Conservation (phyloP, 2,888 invertebrate genomes). For the Andrena flavipes region DNA sequence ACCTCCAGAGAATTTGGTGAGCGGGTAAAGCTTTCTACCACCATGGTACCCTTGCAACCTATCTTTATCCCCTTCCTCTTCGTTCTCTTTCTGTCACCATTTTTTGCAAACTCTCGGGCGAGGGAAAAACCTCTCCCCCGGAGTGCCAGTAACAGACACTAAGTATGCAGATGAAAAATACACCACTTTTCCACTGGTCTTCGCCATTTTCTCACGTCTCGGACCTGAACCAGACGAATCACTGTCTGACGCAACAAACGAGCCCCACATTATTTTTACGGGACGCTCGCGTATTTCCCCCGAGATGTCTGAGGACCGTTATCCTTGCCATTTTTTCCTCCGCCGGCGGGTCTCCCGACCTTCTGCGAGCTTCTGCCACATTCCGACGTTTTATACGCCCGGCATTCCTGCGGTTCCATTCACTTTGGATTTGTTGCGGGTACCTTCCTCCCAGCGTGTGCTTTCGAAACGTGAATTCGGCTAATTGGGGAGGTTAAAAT, state of each 20-base stretch:
- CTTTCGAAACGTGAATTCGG: neutral
- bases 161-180: constrained; percentile 79
- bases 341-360: constrained; percentile 7
- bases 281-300: constrained; percentile 71
- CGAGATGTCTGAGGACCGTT: constrained; percentile 57
- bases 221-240: constrained; percentile 77
- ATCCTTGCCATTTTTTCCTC: constrained; percentile 43
- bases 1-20: constrained; percentile 3
- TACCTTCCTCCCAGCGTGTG: neutral
- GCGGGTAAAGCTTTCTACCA: constrained; percentile 15
- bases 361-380: neutral
- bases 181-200: constrained; percentile 56
- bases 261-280: constrained; percentile 77
- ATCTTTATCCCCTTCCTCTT: neutral
- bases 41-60: constrained; percentile 1
- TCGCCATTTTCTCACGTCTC: constrained; percentile 74
- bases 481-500: neutral
- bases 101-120: constrained; percentile 19
- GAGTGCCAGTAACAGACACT: constrained; percentile 57
- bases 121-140: constrained; percentile 16
- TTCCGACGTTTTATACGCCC: constrained; percentile 17
- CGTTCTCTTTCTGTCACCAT: neutral
- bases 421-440: neutral
- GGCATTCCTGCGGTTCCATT: constrained; percentile 6
- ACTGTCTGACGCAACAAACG: constrained; percentile 79